A percentile compares a stretch with the other conserved stretches of the same genome.
phyloP scores from a whole-genome alignment of 1,140 invertebrate genomes.

The Tyrophagus putrescentiae region DNA sequence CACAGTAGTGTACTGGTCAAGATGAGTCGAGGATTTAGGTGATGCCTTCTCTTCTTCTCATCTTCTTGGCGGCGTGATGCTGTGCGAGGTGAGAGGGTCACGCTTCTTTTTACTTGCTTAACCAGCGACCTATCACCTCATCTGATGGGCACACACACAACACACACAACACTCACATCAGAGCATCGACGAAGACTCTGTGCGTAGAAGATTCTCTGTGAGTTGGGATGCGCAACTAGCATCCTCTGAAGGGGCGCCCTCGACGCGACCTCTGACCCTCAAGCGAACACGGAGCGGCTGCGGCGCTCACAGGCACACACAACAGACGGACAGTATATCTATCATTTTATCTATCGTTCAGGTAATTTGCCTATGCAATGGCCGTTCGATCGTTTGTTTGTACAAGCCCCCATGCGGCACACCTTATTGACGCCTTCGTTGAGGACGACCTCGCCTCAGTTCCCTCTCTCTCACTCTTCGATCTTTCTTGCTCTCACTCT shows the following conservation, averaged over 20 bases:
- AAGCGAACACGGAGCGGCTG: no score
- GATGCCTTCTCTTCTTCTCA: no score
- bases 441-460: slow-evolving; percentile 1
- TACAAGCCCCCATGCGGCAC: not conserved
- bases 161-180: no score
- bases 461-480: not conserved
- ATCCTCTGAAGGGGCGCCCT: no score
- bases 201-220: no score
- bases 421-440: slow-evolving; percentile 13
- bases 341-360: not conserved
- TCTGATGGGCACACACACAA: no score
- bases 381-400: slow-evolving; percentile 10
- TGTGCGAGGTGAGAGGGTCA: slow-evolving; percentile 7
- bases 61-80: not conserved
- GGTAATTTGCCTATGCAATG: slow-evolving; percentile 10
- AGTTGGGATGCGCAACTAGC: no score
- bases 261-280: slow-evolving; percentile 2
- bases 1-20: not conserved
- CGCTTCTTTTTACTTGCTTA: not conserved
- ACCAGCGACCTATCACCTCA: no score
- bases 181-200: no score
- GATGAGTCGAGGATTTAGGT: slow-evolving; percentile 6
- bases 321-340: no score
- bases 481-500: not conserved
- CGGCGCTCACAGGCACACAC: no score